These are phyloP conservation scores for Proisotoma minuta DNA, from an alignment of 2,888 invertebrate genomes.

Conservation along the genomic window DNA sequence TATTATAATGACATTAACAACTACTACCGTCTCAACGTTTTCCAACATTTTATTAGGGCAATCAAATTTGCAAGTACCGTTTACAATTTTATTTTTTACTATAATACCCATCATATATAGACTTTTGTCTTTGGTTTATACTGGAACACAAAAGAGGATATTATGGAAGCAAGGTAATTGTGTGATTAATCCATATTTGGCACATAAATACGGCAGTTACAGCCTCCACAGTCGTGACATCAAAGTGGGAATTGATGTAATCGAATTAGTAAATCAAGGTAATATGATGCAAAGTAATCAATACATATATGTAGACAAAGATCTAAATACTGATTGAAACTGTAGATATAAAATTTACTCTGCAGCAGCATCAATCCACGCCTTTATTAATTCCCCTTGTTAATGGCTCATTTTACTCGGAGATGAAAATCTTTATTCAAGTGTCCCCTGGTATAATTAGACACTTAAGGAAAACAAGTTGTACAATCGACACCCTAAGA, in stretches of 20 bases:
- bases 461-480: not conserved
- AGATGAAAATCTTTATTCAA: constrained; percentile 3
- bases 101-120: too few relatives aligned
- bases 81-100: too few relatives aligned
- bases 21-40: too few relatives aligned
- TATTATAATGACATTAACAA: too few relatives aligned
- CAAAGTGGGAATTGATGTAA: not conserved
- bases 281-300: not conserved
- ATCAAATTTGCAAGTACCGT: too few relatives aligned
- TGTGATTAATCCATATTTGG: constrained; percentile 2
- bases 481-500: too few relatives aligned
- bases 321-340: not conserved
- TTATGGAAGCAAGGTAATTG: not conserved
- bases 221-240: not conserved
- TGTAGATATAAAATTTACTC: not conserved
- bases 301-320: not conserved
- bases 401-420: not conserved
- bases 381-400: not conserved
- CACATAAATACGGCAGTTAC: not conserved
- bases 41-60: too few relatives aligned
- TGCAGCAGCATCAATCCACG: not conserved
- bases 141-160: too few relatives aligned
- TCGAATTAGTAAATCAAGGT: constrained; percentile 2
- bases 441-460: not conserved
- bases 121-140: too few relatives aligned